Conservation (phyloP, 2,888 invertebrate genomes). For the Lysandra bellargus region DNA sequence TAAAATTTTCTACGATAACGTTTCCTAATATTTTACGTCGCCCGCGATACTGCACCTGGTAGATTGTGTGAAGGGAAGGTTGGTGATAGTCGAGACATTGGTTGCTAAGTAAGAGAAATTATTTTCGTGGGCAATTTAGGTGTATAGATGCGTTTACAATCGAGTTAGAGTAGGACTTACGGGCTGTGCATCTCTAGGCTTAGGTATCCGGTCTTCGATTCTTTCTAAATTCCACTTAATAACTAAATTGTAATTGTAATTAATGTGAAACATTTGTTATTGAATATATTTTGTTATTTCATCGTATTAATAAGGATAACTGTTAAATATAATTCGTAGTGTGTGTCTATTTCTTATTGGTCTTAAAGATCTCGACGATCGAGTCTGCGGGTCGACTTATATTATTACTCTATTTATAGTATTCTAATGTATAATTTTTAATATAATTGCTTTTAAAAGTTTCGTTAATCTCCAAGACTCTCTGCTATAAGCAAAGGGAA, state of each 20-base stretch:
- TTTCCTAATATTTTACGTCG: slow-evolving; percentile 23
- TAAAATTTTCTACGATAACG: slow-evolving; percentile 29
- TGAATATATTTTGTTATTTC: slow-evolving; percentile 25
- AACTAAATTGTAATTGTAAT: slow-evolving; percentile 43
- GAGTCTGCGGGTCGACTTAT: slow-evolving; percentile 14
- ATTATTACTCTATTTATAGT: not conserved
- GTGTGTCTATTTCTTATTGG: slow-evolving; percentile 14
- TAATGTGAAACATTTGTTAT: slow-evolving; percentile 27
- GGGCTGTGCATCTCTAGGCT: slow-evolving; percentile 73
- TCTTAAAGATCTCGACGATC: not conserved
- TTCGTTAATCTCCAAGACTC: slow-evolving; percentile 9
- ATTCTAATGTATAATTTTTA: slow-evolving; percentile 20
- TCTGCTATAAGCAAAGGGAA: slow-evolving; percentile 26
- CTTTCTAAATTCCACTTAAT: slow-evolving; percentile 31
- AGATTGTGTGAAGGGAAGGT: not conserved
- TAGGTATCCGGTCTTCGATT: slow-evolving; percentile 58
- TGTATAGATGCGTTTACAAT: slow-evolving; percentile 54
- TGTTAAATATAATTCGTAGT: slow-evolving; percentile 18
- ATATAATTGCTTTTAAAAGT: slow-evolving; percentile 9
- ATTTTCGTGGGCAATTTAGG: slow-evolving; percentile 52
- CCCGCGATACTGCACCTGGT: slow-evolving; percentile 22
- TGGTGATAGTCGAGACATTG: slow-evolving; percentile 22
- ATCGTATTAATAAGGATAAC: slow-evolving; percentile 11
- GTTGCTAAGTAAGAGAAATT: slow-evolving; percentile 57
- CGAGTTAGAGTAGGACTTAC: slow-evolving; percentile 65